These are phyloP conservation scores for Lithosia quadra DNA, from an alignment of 2,888 invertebrate genomes.

Conservation along the genomic window DNA sequence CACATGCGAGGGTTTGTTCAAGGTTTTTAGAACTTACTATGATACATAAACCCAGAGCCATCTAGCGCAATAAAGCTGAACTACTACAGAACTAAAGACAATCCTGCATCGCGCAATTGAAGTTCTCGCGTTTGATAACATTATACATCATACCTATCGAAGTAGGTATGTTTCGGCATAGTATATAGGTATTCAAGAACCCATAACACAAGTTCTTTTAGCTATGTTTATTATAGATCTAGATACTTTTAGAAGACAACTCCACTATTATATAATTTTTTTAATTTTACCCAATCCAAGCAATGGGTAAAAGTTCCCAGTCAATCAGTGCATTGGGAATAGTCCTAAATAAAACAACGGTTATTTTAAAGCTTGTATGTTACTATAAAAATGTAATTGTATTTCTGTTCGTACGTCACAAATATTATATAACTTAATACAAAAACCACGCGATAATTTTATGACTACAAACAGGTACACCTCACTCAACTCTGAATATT, in stretches of 20 bases:
- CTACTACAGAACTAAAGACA: not conserved
- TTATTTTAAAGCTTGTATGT: not conserved
- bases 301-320: too few relatives aligned
- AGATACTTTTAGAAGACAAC: too few relatives aligned
- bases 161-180: too few relatives aligned
- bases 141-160: too few relatives aligned
- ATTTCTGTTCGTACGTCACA: not conserved
- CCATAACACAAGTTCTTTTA: too few relatives aligned
- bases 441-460: not conserved
- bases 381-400: not conserved
- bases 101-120: not conserved
- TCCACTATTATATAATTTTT: too few relatives aligned
- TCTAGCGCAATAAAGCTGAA: not conserved
- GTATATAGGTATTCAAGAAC: too few relatives aligned
- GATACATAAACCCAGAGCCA: not conserved
- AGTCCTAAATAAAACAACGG: not conserved
- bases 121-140: not conserved
- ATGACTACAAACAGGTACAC: not conserved
- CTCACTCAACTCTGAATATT: not conserved
- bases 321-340: not conserved
- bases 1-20: too few relatives aligned
- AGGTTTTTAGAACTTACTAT: too few relatives aligned
- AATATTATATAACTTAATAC: conserved; percentile 11
- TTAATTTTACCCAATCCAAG: too few relatives aligned
- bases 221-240: too few relatives aligned